These are phyloP conservation scores for Blastobasis adustella DNA, from an alignment of 2,888 invertebrate species.

Conservation along the genomic window DNA sequence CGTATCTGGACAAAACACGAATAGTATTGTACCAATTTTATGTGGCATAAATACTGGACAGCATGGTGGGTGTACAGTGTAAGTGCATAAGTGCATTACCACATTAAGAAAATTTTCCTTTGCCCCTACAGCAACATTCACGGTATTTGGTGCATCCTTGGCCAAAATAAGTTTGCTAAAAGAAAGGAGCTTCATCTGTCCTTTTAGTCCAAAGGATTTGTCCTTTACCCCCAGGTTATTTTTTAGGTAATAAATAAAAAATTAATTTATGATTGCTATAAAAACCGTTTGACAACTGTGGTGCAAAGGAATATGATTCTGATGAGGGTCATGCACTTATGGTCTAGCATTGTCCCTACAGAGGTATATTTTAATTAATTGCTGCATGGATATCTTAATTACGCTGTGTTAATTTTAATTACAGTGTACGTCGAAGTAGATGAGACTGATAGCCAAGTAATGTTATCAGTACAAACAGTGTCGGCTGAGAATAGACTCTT, in stretches of 20 bases:
- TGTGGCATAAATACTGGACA: conserved; percentile 87
- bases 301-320: no score
- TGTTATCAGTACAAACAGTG: conserved; percentile 77
- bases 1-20: conserved; percentile 81
- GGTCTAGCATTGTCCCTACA: neutral
- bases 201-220: no score
- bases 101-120: no score
- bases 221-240: no score
- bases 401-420: conserved; percentile 19
- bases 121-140: no score
- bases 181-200: no score
- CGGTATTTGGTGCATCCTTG: no score
- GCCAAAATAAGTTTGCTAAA: no score
- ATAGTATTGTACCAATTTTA: conserved; percentile 79
- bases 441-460: conserved; percentile 76
- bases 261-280: no score
- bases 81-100: no score
- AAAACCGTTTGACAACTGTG: no score
- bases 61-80: conserved; percentile 72
- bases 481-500: conserved; percentile 73
- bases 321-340: neutral
- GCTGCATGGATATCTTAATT: neutral
- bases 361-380: neutral
- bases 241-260: no score
- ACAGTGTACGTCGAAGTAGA: conserved; percentile 84